Conservation (phyloP, 1,140 invertebrate genomes). For the Bursaphelenchus mucronatus region DNA sequence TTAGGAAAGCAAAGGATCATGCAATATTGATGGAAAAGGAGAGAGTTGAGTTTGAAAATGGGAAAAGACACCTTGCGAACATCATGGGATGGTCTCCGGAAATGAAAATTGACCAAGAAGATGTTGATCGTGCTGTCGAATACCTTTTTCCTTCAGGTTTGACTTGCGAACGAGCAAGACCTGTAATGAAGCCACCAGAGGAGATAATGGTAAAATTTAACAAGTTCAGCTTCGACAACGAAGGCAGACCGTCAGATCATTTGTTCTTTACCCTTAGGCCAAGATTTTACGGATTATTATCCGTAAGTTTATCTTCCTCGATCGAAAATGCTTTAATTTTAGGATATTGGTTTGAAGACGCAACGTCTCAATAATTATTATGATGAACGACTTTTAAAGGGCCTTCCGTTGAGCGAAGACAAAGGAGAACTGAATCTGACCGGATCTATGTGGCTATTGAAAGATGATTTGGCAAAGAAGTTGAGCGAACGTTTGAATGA, state of each 20-base stretch:
- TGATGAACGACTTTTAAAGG: slow-evolving; percentile 20
- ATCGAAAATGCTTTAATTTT: slow-evolving; percentile 1
- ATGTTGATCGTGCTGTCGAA: slow-evolving; percentile 44
- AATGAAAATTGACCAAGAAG: slow-evolving; percentile 17
- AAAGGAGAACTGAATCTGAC: slow-evolving; percentile 18
- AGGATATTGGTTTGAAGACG: slow-evolving; percentile 28
- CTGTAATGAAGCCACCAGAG: slow-evolving; percentile 60
- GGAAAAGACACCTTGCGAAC: slow-evolving; percentile 88
- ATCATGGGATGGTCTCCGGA: slow-evolving; percentile 90
- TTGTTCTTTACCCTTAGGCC: slow-evolving; percentile 54
- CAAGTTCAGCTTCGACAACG: slow-evolving; percentile 49
- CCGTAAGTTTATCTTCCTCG: slow-evolving; percentile 33
- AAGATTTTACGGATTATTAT: slow-evolving; percentile 52
- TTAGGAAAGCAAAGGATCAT: slow-evolving; percentile 37
- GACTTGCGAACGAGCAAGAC: slow-evolving; percentile 35
- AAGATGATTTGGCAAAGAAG: slow-evolving; percentile 42
- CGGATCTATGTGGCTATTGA: slow-evolving; percentile 39
- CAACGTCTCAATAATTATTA: slow-evolving; percentile 36
- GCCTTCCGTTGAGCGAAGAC: slow-evolving; percentile 12
- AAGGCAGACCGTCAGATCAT: slow-evolving; percentile 47
- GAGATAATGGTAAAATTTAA: slow-evolving; percentile 50
- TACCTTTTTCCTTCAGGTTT: slow-evolving; percentile 60
- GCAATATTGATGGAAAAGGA: slow-evolving; percentile 70
- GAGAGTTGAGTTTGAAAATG: slow-evolving; percentile 77
- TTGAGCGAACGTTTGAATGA: slow-evolving; percentile 34